phyloP scores from a whole-genome alignment of 2,888 invertebrate genomes.

The Drosophila leonis region DNA sequence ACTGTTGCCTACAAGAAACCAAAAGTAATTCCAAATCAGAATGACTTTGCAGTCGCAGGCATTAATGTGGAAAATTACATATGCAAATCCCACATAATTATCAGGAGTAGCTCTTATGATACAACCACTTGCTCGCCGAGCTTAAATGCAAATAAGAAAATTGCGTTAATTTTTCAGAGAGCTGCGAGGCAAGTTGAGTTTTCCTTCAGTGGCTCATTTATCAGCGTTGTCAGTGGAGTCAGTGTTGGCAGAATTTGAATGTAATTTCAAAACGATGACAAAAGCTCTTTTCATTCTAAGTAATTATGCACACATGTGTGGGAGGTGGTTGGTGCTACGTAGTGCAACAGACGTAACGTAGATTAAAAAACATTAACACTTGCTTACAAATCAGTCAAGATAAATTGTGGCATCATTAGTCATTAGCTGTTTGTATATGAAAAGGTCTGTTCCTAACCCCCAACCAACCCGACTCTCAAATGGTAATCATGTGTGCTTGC shows the following conservation, averaged over 20 bases:
- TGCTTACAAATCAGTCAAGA: constrained; percentile 67
- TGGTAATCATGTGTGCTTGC: constrained; percentile 55
- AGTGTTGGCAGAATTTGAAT: constrained; percentile 61
- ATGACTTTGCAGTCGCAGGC: constrained; percentile 28
- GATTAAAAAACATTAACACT: constrained; percentile 72
- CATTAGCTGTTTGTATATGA: constrained; percentile 56
- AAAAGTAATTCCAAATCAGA: background rate
- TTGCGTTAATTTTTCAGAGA: constrained; percentile 61
- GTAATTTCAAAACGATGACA: constrained; percentile 69
- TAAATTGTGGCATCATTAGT: constrained; percentile 77
- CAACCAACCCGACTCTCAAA: constrained; percentile 5
- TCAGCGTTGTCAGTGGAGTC: constrained; percentile 57
- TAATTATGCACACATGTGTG: constrained; percentile 59
- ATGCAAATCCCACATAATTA: constrained; percentile 72
- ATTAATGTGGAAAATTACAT: constrained; percentile 58
- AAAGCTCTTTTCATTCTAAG: constrained; percentile 62
- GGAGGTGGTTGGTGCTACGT: background rate
- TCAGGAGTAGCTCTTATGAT: constrained; percentile 14
- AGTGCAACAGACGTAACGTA: constrained; percentile 21
- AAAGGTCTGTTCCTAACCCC: constrained; percentile 1
- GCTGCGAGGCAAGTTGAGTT: background rate
- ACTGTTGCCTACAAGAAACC: background rate
- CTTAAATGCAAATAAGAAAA: constrained; percentile 53
- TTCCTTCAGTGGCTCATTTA: constrained; percentile 63
- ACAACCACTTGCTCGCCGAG: constrained; percentile 23